Conservation (phyloP, 1,140 invertebrate genomes). For the Zaprionus tsacasi region DNA sequence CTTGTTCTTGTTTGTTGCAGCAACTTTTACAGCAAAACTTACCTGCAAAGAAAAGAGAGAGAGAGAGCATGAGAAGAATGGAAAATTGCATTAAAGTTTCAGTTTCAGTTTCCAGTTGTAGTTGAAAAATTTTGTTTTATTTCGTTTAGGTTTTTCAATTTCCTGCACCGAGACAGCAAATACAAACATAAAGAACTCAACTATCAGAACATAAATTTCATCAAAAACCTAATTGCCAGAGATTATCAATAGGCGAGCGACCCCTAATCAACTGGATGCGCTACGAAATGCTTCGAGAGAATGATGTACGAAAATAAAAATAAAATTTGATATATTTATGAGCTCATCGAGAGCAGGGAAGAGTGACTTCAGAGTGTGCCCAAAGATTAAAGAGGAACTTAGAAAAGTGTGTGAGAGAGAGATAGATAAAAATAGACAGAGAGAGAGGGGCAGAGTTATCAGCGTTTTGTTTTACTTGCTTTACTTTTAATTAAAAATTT, state of each 20-base stretch:
- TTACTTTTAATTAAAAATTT: conserved; percentile 67
- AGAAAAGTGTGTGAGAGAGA: conserved; percentile 11
- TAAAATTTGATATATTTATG: conserved; percentile 74
- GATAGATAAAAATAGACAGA: background rate
- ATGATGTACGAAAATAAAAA: conserved; percentile 48
- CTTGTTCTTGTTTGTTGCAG: conserved; percentile 31
- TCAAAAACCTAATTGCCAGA: conserved; percentile 52
- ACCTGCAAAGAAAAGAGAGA: conserved; percentile 58
- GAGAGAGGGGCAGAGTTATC: conserved; percentile 55
- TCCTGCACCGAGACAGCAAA: background rate
- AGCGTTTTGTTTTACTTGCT: conserved; percentile 46
- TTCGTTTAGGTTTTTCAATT: conserved; percentile 27
- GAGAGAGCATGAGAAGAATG: conserved; percentile 34
- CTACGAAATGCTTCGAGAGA: too few species aligned
- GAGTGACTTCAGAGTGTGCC: background rate
- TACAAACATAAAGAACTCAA: conserved; percentile 13
- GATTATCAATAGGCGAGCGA: conserved; percentile 47
- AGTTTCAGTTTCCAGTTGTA: conserved; percentile 31
- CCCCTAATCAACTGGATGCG: conserved; percentile 23
- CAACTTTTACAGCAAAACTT: conserved; percentile 59
- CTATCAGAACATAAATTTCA: conserved; percentile 46
- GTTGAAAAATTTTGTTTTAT: background rate
- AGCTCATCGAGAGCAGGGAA: conserved; percentile 47
- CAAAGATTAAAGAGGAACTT: conserved; percentile 33
- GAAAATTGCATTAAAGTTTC: conserved; percentile 72